phyloP scores from a whole-genome alignment of 2,797 vertebrate genomes.

The Echiichthys vipera region DNA sequence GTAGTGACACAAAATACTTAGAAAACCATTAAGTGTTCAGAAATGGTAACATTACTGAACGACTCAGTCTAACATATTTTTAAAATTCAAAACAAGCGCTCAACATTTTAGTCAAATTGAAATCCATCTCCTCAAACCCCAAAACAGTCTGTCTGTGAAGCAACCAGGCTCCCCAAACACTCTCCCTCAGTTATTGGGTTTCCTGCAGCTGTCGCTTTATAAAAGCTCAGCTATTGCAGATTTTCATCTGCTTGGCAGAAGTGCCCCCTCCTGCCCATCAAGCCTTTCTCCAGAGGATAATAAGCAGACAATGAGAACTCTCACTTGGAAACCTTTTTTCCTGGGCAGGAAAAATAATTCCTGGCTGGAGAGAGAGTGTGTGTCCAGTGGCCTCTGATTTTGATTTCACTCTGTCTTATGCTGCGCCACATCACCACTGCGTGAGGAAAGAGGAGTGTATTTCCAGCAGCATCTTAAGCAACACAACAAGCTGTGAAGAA shows the following conservation, averaged over 20 bases:
- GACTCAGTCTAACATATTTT: too few species aligned
- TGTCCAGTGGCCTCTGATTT: slow-evolving; percentile 37
- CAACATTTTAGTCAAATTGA: slow-evolving; percentile 43
- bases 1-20: slow-evolving; percentile 27
- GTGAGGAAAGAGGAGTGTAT: slow-evolving; percentile 47
- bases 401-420: slow-evolving; percentile 62
- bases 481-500: slow-evolving; percentile 29
- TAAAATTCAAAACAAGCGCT: slow-evolving; percentile 8
- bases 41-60: slow-evolving; percentile 23
- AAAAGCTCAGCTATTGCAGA: slow-evolving; percentile 72
- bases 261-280: slow-evolving; percentile 69
- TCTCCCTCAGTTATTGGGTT: slow-evolving; percentile 68
- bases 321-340: slow-evolving; percentile 62
- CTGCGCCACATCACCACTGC: slow-evolving; percentile 42
- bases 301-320: slow-evolving; percentile 67
- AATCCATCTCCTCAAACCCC: slow-evolving; percentile 48
- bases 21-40: slow-evolving; percentile 17
- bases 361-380: slow-evolving; percentile 29
- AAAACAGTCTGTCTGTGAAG: slow-evolving; percentile 43
- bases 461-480: slow-evolving; percentile 42
- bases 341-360: slow-evolving; percentile 50
- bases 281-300: slow-evolving; percentile 66
- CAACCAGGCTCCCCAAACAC: slow-evolving; percentile 53
- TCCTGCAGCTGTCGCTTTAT: slow-evolving; percentile 81
- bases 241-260: slow-evolving; percentile 78